Base-by-base conservation (phyloP, 2,888 invertebrate genomes). In the Athalia rosae region DNA sequence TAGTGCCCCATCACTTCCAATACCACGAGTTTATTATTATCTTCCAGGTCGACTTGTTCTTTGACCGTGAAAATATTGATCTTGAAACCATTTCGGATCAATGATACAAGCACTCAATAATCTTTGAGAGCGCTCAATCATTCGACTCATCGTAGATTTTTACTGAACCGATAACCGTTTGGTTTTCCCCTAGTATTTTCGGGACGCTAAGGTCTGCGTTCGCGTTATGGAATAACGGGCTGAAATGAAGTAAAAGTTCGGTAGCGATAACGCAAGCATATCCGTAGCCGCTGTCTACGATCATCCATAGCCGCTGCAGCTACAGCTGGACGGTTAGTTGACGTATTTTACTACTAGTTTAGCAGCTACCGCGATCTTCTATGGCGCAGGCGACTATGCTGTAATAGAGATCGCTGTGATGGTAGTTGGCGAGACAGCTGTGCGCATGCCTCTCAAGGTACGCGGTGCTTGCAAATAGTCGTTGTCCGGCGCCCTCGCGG, bases 401-500 rank as follows among this genome's bases (percentile, higher is more conserved):
- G 9, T 28, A 8, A 15, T n/a, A n/a, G n/a, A n/a, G n/a, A n/a
- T n/a, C n/a, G 74, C 13, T 9, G 9, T 28, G 8, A 15, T 28
- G 61, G 58, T 61, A 61, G 61, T 74, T 74, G 61, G 59, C 73
- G 61, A 28, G 73, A 73, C 50, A 73, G 43, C 28, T 28, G 28
- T 73, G 74, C 74, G 74, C 74, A 74, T 74, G 74, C 74, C 74
- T 61, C 61, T 74, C 48, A 41, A 62, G 47, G 61, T 61, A 74
- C 74, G 74, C 74, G 74, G 61, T 74, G 74, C 48, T 74, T 74
- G 74, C 74, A 62, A 74, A 74, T 74, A 74, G 74, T 74, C 59
- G 74, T 74, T 61, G 74, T 74, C 74, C 74, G 74, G 74, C 74
- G 74, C 74, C 61, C 61, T 74, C 61, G 61, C 74, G 74, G 74